These are phyloP conservation scores for Protonemura montana DNA, from an alignment of 2,888 invertebrate genomes.

Conservation along the genomic window DNA sequence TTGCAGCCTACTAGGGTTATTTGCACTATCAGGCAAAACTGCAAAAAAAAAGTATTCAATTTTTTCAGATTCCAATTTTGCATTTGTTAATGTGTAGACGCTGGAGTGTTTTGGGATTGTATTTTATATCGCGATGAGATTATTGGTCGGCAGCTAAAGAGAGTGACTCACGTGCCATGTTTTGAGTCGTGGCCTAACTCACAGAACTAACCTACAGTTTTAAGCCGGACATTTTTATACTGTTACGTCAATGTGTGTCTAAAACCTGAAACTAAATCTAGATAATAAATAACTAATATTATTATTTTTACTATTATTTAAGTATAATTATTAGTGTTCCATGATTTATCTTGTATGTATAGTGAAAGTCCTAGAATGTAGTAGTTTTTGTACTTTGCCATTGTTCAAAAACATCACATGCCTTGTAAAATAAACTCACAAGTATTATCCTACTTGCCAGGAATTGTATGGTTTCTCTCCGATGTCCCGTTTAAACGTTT, in stretches of 20 bases:
- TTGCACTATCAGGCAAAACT: too few species aligned
- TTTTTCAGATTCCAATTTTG: too few species aligned
- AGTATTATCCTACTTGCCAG: neutral
- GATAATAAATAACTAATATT: neutral
- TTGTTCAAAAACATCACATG: slow-evolving; percentile 17
- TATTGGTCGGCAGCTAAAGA: neutral
- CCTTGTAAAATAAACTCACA: slow-evolving; percentile 38
- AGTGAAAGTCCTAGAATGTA: neutral
- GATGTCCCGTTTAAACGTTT: too few species aligned
- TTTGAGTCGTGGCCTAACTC: neutral
- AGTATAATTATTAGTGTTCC: neutral
- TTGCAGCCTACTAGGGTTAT: too few species aligned
- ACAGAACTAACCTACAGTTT: neutral
- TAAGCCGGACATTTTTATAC: neutral
- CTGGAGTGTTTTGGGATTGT: too few species aligned
- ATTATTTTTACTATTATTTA: neutral
- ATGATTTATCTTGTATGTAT: neutral
- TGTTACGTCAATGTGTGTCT: neutral
- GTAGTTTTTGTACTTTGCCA: slow-evolving; percentile 38
- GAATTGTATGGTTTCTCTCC: too few species aligned
- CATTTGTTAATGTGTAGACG: too few species aligned
- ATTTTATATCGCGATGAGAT: too few species aligned
- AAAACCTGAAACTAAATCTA: neutral
- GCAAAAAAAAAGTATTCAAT: too few species aligned
- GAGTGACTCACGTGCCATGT: neutral